These are phyloP conservation scores for Coenobita brevimanus DNA, from an alignment of 1,140 invertebrate genomes.

Conservation along the genomic window DNA sequence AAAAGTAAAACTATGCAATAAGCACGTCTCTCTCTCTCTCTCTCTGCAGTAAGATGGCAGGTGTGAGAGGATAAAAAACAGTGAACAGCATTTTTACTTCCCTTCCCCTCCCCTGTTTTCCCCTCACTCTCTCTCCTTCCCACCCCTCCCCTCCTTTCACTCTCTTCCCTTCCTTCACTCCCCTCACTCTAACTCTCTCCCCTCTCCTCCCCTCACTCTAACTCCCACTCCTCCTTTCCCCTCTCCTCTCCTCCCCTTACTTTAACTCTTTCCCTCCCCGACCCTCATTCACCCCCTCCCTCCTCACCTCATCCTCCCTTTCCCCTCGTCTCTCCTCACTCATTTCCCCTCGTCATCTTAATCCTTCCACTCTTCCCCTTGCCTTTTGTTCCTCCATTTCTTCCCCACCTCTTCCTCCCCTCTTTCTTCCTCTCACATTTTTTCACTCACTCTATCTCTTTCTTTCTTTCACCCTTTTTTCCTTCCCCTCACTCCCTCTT, in stretches of 20 bases:
- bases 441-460: not conserved
- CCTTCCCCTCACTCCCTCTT: not conserved
- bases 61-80: too few relatives aligned
- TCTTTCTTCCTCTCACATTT: not conserved
- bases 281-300: not conserved
- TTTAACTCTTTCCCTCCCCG: not conserved
- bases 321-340: too few relatives aligned
- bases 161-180: not conserved
- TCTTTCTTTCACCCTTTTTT: not conserved
- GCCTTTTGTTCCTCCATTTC: too few relatives aligned
- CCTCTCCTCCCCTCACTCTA: too few relatives aligned
- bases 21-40: conserved; percentile 11
- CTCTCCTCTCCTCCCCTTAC: not conserved
- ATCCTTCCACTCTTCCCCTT: too few relatives aligned
- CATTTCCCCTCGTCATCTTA: too few relatives aligned
- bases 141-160: not conserved
- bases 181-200: too few relatives aligned
- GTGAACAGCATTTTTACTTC: not conserved
- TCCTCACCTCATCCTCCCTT: not conserved
- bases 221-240: not conserved
- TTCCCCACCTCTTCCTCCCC: not conserved
- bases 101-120: not conserved
- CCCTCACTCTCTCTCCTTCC: too few relatives aligned
- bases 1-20: too few relatives aligned
- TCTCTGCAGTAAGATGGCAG: not conserved